Conservation (phyloP, 2,888 invertebrate species). For the Drosophila heteroneura region DNA sequence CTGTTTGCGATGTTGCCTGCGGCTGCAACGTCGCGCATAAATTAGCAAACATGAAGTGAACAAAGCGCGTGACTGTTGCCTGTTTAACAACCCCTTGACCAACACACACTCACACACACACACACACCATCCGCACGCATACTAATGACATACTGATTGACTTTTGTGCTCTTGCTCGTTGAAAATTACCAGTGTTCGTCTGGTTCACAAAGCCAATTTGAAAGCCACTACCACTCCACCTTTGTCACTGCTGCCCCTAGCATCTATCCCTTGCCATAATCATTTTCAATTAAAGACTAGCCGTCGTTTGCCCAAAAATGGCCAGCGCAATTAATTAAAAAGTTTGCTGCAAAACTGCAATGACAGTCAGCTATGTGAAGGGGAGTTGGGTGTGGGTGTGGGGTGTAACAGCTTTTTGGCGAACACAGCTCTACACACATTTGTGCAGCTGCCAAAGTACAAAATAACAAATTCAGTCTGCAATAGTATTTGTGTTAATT, state of each 20-base stretch:
- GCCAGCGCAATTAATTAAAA: constrained; percentile 73
- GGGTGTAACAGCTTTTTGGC: constrained; percentile 8
- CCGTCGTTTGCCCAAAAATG: constrained; percentile 56
- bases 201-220: constrained; percentile 39
- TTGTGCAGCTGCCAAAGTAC: constrained; percentile 36
- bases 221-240: constrained; percentile 10
- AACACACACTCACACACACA: background rate
- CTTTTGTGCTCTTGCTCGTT: constrained; percentile 31
- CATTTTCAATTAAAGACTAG: constrained; percentile 57
- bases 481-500: constrained; percentile 41
- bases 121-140: constrained; percentile 15
- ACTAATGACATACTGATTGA: constrained; percentile 75
- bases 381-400: background rate
- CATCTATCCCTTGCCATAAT: background rate
- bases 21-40: constrained; percentile 71
- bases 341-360: constrained; percentile 56
- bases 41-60: constrained; percentile 74
- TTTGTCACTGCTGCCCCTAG: background rate
- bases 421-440: constrained; percentile 46
- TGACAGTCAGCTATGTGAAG: constrained; percentile 3
- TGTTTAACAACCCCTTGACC: constrained; percentile 31
- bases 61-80: constrained; percentile 58
- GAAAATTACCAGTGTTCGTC: constrained; percentile 68
- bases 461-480: background rate
- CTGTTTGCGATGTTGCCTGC: constrained; percentile 47